Evolutionary conservation across 2,797 vertebrate species (phyloP).

Genomic region (Carapus acus): DNA sequence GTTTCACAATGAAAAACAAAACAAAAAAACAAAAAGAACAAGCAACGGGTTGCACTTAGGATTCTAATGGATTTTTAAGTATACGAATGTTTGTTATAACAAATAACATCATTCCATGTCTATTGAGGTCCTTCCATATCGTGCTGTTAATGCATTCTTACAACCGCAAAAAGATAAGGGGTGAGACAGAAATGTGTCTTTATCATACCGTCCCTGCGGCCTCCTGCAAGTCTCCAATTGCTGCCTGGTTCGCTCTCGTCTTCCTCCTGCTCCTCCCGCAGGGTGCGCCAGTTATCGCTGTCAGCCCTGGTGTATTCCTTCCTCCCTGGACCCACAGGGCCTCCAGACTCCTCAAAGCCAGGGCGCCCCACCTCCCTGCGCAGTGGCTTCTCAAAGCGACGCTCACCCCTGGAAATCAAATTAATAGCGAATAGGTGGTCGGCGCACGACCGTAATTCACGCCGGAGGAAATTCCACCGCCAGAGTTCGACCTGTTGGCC

Average conservation of each 20-base stretch:
- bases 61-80: no score
- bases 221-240: conserved; percentile 76
- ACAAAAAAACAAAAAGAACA: no score
- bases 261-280: conserved; percentile 84
- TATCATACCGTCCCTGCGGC: conserved; percentile 75
- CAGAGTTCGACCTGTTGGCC: no score
- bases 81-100: no score
- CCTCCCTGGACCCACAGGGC: conserved; percentile 56
- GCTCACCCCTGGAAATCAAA: conserved; percentile 73
- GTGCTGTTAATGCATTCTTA: background rate
- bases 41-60: no score
- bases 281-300: conserved; percentile 90
- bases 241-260: conserved; percentile 73
- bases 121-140: no score
- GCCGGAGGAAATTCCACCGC: no score
- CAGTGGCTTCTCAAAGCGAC: conserved; percentile 85
- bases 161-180: background rate
- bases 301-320: conserved; percentile 91
- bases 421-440: no score
- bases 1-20: no score
- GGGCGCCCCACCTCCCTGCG: conserved; percentile 81
- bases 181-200: background rate
- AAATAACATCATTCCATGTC: no score
- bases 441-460: no score
- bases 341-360: conserved; percentile 77